phyloP scores from a whole-genome alignment of 1,140 invertebrate genomes.

The Leguminivora glycinivorella region DNA sequence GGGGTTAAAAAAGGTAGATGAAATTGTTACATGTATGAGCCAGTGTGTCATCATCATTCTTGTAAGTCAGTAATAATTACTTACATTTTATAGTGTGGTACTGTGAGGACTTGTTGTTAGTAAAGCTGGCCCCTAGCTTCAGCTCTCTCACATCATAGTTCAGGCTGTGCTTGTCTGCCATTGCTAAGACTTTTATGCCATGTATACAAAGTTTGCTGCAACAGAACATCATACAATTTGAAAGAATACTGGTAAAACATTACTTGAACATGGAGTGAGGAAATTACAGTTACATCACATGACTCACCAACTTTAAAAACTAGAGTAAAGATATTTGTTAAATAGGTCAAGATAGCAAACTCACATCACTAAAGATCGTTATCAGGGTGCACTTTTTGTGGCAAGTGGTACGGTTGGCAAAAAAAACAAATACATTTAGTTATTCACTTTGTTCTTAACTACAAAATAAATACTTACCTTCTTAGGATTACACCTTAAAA shows the following conservation, averaged over 20 bases:
- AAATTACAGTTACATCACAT: not conserved
- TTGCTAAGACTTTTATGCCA: conserved; percentile 65
- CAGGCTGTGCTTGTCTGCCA: conserved; percentile 87
- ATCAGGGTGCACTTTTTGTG: too few species aligned
- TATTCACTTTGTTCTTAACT: too few species aligned
- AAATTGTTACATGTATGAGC: too few species aligned
- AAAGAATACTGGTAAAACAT: not conserved
- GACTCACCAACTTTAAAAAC: not conserved
- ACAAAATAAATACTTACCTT: too few species aligned
- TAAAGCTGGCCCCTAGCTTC: conserved; percentile 90
- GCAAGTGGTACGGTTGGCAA: too few species aligned
- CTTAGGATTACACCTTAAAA: too few species aligned
- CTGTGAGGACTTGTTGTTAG: conserved; percentile 83
- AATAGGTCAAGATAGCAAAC: not conserved
- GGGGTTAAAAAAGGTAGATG: too few species aligned
- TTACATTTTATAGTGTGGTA: conserved; percentile 95
- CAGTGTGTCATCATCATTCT: too few species aligned
- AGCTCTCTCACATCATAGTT: conserved; percentile 87
- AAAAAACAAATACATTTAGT: too few species aligned
- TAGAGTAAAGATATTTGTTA: not conserved
- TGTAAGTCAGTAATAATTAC: conserved; percentile 52
- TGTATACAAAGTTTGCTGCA: conserved; percentile 48
- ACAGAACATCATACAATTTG: conserved; percentile 14
- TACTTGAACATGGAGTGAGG: not conserved
- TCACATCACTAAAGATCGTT: not conserved